Evolutionary conservation across 2,888 invertebrate species (phyloP).

Genomic region (Neuroscelio doddi): DNA sequence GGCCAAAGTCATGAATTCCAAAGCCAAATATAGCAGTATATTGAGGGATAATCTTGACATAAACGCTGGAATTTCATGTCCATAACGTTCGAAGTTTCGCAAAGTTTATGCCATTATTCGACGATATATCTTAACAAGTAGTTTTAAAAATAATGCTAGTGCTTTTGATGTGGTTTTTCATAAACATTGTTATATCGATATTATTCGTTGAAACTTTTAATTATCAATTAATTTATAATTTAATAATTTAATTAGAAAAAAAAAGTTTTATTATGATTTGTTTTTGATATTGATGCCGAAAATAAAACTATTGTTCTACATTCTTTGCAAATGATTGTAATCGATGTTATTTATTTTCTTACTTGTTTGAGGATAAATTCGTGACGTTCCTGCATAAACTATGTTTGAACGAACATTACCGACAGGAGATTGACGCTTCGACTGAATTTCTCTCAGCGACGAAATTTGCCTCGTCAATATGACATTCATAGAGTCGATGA

Average conservation of each 20-base stretch:
- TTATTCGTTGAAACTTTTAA: too few relatives aligned
- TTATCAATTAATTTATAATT: too few relatives aligned
- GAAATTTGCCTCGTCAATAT: slow-evolving; percentile 32
- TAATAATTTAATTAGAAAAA: too few relatives aligned
- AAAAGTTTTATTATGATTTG: too few relatives aligned
- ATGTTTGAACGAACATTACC: slow-evolving; percentile 31
- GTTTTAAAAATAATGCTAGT: slow-evolving; percentile 1
- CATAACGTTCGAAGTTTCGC: slow-evolving; percentile 1
- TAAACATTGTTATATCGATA: not conserved
- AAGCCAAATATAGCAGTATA: not conserved
- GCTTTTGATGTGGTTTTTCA: slow-evolving; percentile 1
- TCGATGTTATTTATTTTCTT: slow-evolving; percentile 6
- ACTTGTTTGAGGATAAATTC: slow-evolving; percentile 10
- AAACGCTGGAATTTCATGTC: not conserved
- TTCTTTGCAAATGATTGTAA: too few relatives aligned
- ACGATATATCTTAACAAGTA: slow-evolving; percentile 4
- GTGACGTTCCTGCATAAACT: slow-evolving; percentile 28
- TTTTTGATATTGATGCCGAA: too few relatives aligned
- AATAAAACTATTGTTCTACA: too few relatives aligned
- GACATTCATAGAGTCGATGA: slow-evolving; percentile 31
- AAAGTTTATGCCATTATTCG: slow-evolving; percentile 4
- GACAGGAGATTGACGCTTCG: slow-evolving; percentile 27
- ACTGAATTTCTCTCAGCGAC: slow-evolving; percentile 30
- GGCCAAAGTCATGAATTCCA: not conserved
- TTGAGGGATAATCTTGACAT: not conserved